Conservation (phyloP, 1,140 invertebrate genomes). For the Heterodera schachtii region DNA sequence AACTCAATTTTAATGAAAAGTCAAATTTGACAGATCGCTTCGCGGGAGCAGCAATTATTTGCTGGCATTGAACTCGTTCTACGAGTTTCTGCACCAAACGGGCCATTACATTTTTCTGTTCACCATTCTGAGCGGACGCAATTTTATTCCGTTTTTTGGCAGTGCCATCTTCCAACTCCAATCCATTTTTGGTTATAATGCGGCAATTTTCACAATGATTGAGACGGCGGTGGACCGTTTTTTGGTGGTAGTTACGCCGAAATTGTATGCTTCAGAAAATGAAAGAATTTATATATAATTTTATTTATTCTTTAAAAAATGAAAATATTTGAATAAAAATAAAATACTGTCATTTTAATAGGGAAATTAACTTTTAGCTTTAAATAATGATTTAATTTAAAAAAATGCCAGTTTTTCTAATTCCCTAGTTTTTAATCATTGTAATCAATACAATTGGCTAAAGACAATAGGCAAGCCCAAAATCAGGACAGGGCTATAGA, state of each 20-base stretch:
- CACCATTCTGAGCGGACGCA: conserved; percentile 24
- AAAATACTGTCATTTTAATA: background rate
- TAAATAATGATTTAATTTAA: too few relatives aligned
- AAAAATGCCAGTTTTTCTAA: too few relatives aligned
- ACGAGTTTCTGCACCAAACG: conserved; percentile 34
- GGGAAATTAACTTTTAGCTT: too few relatives aligned
- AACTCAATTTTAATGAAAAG: too few relatives aligned
- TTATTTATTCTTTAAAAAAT: too few relatives aligned
- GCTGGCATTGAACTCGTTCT: conserved; percentile 24
- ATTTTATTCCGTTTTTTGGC: conserved; percentile 23
- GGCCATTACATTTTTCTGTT: conserved; percentile 31
- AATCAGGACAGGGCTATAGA: too few relatives aligned
- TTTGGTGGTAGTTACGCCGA: background rate
- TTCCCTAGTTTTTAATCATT: too few relatives aligned
- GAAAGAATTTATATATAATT: too few relatives aligned
- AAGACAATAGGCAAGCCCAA: too few relatives aligned
- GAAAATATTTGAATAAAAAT: background rate
- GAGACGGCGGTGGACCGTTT: conserved; percentile 28
- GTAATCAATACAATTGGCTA: too few relatives aligned
- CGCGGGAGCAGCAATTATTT: conserved; percentile 32
- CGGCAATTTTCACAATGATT: conserved; percentile 24
- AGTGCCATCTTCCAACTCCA: conserved; percentile 29
- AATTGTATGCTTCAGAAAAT: conserved; percentile 9
- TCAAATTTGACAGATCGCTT: background rate
- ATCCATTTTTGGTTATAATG: conserved; percentile 26